Conservation (phyloP, 2,797 vertebrate genomes). For the Rhincodon typus region DNA sequence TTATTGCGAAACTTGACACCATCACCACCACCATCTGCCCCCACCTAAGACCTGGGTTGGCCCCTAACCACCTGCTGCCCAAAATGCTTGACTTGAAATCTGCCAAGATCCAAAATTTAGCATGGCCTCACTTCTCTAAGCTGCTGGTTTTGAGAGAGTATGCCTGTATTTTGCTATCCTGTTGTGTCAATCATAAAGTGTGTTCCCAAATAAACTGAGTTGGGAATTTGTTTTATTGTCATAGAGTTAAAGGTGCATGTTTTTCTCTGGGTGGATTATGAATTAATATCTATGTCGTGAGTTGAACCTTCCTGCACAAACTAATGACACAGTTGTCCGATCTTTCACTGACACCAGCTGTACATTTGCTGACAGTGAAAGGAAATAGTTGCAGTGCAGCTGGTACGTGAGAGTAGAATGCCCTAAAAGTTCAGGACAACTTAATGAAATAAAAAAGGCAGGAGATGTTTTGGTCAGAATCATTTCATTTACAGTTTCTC, state of each 20-base stretch:
- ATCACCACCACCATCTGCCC: too few relatives aligned
- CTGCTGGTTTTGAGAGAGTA: too few relatives aligned
- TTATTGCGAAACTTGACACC: too few relatives aligned
- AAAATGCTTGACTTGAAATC: too few relatives aligned
- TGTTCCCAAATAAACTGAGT: neutral
- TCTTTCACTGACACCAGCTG: slow-evolving; percentile 10
- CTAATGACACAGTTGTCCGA: neutral
- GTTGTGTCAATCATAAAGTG: neutral
- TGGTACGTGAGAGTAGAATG: neutral
- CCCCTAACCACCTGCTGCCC: too few relatives aligned
- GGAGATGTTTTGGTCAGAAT: neutral
- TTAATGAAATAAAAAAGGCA: neutral
- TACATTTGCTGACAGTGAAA: neutral
- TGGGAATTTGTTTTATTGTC: neutral
- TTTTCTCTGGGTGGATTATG: neutral
- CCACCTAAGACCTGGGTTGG: too few relatives aligned
- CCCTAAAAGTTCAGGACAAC: neutral
- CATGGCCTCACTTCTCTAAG: too few relatives aligned
- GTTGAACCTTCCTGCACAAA: neutral
- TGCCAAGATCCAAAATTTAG: too few relatives aligned
- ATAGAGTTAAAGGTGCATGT: neutral
- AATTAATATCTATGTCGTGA: neutral
- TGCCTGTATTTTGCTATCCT: neutral
- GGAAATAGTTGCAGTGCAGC: neutral
- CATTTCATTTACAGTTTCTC: neutral